Conservation (phyloP, 2,113 vertebrate genomes). For the Spea bombifrons region DNA sequence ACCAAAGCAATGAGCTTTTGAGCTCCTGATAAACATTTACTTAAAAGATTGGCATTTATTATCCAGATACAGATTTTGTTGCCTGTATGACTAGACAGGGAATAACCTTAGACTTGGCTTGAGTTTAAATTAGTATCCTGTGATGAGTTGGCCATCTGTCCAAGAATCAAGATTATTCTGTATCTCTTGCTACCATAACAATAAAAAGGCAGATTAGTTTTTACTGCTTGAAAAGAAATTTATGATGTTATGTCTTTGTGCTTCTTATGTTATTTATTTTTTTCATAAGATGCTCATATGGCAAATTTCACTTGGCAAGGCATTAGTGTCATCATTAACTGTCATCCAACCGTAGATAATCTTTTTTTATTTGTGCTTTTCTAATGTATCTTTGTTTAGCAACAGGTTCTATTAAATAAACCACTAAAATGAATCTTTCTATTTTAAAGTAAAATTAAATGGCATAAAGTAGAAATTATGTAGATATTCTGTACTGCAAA, state of each 20-base stretch:
- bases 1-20: conserved; percentile 21
- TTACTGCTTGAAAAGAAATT: conserved; percentile 56
- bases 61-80: conserved; percentile 43
- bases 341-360: conserved; percentile 49
- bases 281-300: conserved; percentile 57
- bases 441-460: conserved; percentile 50
- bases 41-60: conserved; percentile 47
- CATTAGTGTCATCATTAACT: conserved; percentile 54
- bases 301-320: conserved; percentile 50
- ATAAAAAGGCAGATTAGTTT: conserved; percentile 50
- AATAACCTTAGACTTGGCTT: conserved; percentile 52
- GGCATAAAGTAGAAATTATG: conserved; percentile 8
- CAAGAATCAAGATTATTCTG: conserved; percentile 51
- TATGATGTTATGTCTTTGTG: conserved; percentile 53
- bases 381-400: conserved; percentile 50
- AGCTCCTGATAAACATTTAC: conserved; percentile 46
- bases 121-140: conserved; percentile 58
- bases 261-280: conserved; percentile 53
- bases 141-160: conserved; percentile 51
- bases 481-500: background rate
- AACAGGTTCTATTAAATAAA: conserved; percentile 46
- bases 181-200: conserved; percentile 56
- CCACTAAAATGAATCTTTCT: conserved; percentile 47
- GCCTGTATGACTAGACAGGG: conserved; percentile 53
- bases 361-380: conserved; percentile 52